These are phyloP conservation scores for Hippocampus abdominalis DNA, from an alignment of 2,113 vertebrate genomes.

Conservation along the genomic window DNA sequence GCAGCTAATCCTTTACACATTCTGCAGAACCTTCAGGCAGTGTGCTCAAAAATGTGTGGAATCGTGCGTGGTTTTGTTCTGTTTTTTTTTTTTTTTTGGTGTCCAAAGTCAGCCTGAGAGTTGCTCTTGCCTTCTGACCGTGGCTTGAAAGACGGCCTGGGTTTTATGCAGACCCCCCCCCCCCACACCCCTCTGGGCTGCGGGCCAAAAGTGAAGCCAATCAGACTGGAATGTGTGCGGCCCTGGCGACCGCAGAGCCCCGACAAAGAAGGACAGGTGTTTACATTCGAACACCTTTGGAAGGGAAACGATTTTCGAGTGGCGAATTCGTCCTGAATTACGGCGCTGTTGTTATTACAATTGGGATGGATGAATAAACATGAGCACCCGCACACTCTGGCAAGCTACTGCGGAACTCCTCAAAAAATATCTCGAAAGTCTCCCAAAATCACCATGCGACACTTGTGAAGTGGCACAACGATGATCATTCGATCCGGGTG, in stretches of 20 bases:
- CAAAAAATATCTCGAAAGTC: background rate
- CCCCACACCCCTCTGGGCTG: conserved; percentile 43
- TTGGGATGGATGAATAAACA: background rate
- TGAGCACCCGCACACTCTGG: too few species aligned
- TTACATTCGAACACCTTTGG: conserved; percentile 31
- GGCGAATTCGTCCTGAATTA: background rate
- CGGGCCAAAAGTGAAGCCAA: conserved; percentile 70
- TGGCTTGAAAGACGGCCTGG: conserved; percentile 42
- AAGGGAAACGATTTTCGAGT: conserved; percentile 38
- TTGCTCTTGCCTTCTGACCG: conserved; percentile 56
- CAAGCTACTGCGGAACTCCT: too few species aligned
- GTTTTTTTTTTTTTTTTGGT: too few species aligned
- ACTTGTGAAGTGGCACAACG: background rate
- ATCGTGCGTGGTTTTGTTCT: conserved; percentile 10
- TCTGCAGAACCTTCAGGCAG: conserved; percentile 42
- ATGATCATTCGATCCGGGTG: too few species aligned
- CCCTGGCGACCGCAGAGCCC: conserved; percentile 16
- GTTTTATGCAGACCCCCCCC: conserved; percentile 63
- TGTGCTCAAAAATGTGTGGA: conserved; percentile 4
- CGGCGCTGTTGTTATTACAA: background rate
- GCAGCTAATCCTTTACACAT: conserved; percentile 81
- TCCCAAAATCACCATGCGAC: background rate
- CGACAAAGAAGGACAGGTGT: conserved; percentile 30
- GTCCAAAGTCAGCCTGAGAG: conserved; percentile 23
- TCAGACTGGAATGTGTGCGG: conserved; percentile 60